These are phyloP conservation scores for Meteorus sp. DNA, from an alignment of 1,140 invertebrate genomes.

Conservation along the genomic window DNA sequence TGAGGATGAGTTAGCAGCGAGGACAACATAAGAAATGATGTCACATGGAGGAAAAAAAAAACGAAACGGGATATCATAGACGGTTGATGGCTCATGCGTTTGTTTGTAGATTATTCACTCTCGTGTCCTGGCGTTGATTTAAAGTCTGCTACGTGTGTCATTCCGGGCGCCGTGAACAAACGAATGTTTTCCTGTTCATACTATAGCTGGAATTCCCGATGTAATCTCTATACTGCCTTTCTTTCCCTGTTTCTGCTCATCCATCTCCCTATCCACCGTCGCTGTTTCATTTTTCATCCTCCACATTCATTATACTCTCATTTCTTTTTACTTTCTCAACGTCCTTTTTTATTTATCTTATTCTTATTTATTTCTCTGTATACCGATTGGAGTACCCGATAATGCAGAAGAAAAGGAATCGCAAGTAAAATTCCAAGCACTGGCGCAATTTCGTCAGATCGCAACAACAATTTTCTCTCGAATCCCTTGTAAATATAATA, in stretches of 20 bases:
- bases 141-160: conserved; percentile 35
- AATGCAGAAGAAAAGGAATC: too few relatives aligned
- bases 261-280: too few relatives aligned
- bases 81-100: conserved; percentile 26
- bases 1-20: background rate
- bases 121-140: conserved; percentile 37
- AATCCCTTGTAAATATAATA: too few relatives aligned
- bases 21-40: background rate
- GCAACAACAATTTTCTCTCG: too few relatives aligned
- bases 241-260: background rate
- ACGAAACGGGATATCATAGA: conserved; percentile 18
- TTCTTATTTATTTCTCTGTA: background rate
- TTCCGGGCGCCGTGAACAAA: conserved; percentile 37
- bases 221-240: conserved; percentile 25
- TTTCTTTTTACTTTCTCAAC: conserved; percentile 2
- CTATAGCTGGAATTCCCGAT: conserved; percentile 31
- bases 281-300: conserved; percentile 4
- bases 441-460: conserved; percentile 9
- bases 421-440: too few relatives aligned
- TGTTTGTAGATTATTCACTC: conserved; percentile 30
- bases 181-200: conserved; percentile 42
- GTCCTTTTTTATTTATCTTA: conserved; percentile 6
- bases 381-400: too few relatives aligned
- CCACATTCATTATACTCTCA: background rate
- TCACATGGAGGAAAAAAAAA: conserved; percentile 10